A percentile compares a stretch with the other conserved stretches of the same genome.
phyloP scores from a whole-genome alignment of 2,113 vertebrate genomes.

The Oncorhynchus nerka region DNA sequence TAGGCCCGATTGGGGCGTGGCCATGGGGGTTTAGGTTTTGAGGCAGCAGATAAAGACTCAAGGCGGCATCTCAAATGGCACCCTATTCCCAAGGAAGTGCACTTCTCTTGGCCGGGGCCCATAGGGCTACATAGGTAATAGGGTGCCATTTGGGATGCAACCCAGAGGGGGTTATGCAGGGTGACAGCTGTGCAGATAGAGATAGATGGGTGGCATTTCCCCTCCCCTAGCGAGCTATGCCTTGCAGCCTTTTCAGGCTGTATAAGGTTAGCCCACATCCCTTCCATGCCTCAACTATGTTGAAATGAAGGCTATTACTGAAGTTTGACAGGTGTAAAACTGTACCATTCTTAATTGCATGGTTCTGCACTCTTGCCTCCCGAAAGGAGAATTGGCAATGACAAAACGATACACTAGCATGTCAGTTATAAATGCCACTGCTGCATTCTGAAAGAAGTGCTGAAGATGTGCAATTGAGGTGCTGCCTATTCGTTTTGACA shows the following conservation, averaged over 20 bases:
- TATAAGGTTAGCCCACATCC: neutral
- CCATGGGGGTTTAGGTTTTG: conserved; percentile 41
- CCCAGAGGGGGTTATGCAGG: neutral
- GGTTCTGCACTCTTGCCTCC: conserved; percentile 10
- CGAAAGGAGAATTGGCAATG: conserved; percentile 14
- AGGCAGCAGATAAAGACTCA: conserved; percentile 48
- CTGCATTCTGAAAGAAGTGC: conserved; percentile 23
- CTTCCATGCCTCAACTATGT: neutral
- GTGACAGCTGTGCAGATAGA: conserved; percentile 16
- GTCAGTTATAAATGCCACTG: conserved; percentile 4
- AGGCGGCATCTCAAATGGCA: neutral
- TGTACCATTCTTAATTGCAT: neutral
- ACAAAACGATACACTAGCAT: conserved; percentile 11
- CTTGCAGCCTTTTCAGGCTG: neutral
- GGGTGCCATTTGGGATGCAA: neutral
- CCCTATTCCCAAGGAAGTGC: too few relatives aligned
- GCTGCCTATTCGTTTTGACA: conserved; percentile 41
- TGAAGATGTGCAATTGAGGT: conserved; percentile 31
- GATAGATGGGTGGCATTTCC: conserved; percentile 55
- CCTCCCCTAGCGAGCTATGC: conserved; percentile 34
- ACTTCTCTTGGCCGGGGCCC: too few relatives aligned
- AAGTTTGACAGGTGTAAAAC: neutral
- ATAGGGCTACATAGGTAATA: neutral
- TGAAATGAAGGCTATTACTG: conserved; percentile 6
- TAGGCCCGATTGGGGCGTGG: too few relatives aligned